Percentiles rank a stretch among this genome's conserved stretches.
Conservation (phyloP, 1,140 invertebrate genomes). For the Portunus trituberculatus region DNA sequence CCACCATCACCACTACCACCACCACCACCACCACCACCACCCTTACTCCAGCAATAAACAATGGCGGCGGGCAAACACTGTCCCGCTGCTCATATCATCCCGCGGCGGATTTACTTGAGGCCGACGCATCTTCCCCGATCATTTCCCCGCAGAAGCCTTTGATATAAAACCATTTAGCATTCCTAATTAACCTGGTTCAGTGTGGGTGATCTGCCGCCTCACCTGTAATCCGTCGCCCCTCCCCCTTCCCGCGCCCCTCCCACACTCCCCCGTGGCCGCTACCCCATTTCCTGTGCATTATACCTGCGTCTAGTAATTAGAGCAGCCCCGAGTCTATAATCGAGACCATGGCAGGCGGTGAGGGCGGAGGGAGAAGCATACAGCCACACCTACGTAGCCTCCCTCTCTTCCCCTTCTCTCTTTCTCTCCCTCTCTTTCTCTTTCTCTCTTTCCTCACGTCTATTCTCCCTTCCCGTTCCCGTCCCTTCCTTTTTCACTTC, state of each 20-base stretch:
- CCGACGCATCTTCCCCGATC: background rate
- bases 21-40: too few species aligned
- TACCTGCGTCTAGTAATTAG: background rate
- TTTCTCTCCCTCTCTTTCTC: background rate
- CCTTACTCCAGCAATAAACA: too few species aligned
- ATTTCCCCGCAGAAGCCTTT: background rate
- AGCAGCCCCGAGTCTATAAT: background rate
- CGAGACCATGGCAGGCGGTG: background rate
- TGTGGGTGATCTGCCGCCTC: slow-evolving; percentile 6
- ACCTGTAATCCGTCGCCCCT: slow-evolving; percentile 7
- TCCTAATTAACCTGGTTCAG: background rate
- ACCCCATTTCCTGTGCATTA: background rate
- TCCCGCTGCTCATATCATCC: background rate
- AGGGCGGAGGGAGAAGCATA: background rate
- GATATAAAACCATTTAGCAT: slow-evolving; percentile 24
- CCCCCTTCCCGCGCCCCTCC: background rate
- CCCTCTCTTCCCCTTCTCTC: background rate
- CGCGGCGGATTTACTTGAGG: background rate
- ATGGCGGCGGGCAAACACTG: background rate
- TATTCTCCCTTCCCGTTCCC: too few species aligned
- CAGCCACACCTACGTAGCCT: background rate
- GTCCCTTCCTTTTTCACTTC: background rate
- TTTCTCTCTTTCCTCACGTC: background rate
- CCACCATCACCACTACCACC: too few species aligned
- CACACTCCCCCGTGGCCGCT: background rate